These are phyloP conservation scores for Ameiurus melas DNA, from an alignment of 2,113 vertebrate genomes.

Conservation along the genomic window DNA sequence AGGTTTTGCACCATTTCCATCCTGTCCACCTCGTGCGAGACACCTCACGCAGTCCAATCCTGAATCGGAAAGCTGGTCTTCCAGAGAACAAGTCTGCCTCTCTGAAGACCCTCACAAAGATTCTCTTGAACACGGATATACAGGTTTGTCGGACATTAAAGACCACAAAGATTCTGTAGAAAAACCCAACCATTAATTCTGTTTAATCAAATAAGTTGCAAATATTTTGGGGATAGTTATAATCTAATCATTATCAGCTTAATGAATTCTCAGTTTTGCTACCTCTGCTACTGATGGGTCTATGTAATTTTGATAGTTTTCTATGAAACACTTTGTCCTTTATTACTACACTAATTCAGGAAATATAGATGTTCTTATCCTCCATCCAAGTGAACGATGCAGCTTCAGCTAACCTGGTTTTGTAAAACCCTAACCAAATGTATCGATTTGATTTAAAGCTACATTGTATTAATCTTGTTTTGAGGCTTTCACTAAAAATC, in stretches of 20 bases:
- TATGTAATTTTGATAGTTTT: not conserved
- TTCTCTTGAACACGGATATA: constrained; percentile 84
- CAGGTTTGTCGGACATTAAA: constrained; percentile 73
- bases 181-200: not conserved
- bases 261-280: not conserved
- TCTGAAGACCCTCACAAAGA: constrained; percentile 84
- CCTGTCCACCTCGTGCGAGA: constrained; percentile 80
- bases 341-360: not conserved
- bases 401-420: not conserved
- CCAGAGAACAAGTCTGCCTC: constrained; percentile 67
- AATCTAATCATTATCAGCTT: not conserved
- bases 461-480: not conserved
- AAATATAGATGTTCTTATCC: not conserved
- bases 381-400: not conserved
- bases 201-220: not conserved
- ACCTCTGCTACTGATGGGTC: not conserved
- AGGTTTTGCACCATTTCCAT: constrained; percentile 81
- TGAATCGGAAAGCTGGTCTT: constrained; percentile 81
- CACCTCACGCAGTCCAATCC: constrained; percentile 80
- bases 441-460: not conserved
- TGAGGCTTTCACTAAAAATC: not conserved
- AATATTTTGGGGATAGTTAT: not conserved
- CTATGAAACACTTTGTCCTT: not conserved
- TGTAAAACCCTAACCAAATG: not conserved
- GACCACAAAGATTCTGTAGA: not conserved